Evolutionary conservation across 2,888 invertebrate species (phyloP), one percentile per base, ranked within the genome.

Genomic region (Drosophila meridionalis): DNA sequence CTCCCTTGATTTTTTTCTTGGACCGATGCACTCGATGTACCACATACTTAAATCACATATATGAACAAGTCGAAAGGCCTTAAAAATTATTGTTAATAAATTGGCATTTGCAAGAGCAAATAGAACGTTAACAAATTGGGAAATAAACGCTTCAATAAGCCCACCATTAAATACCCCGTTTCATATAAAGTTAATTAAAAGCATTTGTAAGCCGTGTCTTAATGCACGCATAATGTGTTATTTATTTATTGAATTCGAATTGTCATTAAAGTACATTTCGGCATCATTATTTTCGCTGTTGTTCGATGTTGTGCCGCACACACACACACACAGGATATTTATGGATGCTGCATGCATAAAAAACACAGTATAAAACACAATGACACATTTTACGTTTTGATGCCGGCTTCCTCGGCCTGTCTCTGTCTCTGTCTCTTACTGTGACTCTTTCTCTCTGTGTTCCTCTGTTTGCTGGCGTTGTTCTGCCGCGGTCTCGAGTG

Each of bases 361-460:
- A 69, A 40, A 50, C 58, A 55, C 59, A 47, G 53, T 20, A 47
- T 57, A 60, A 56, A 63, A 43, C 48, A 32, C 58, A 69, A 71
- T 63, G 68, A 26, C 69, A 85, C 70, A 69, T 71, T 71, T 61
- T 65, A 48, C 74, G 71, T 65, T 59, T 62, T 43, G 53, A 53
- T 45, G 55, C 61, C 56, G 61, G 32, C 63, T 56, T 56, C 66
- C 66, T 56, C 66, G 57, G 45, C 36, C 12, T 45, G 26, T 50
- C 48, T 42, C 45, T 55, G 1, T 30, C 8, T 26, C 32, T 52
- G 63, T 58, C 30, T 38, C 38, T 40, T 20, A 20, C 20, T 20
- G 20, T 1, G 20, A 20, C 38, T 12, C 38, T 38, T 1, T 5
- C 7, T 40, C 2, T 2, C 40, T 14, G 14, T 40, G 40, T 4